Base-by-base conservation (phyloP, 2,888 invertebrate species). In the Drosophila stalkeri region DNA sequence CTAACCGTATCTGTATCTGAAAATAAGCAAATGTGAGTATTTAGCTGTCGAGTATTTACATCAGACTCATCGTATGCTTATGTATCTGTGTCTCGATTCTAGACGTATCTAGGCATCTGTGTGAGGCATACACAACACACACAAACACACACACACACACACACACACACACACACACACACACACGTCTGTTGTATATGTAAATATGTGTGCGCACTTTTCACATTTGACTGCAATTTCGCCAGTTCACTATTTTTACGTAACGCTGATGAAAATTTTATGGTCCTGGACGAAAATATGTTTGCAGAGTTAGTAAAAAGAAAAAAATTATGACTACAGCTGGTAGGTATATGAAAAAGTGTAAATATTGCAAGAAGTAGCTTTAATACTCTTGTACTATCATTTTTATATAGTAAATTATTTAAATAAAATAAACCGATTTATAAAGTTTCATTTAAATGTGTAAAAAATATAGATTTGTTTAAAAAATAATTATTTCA, bases 211-310 rank as follows among this genome's bases (percentile, higher is more conserved):
- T 52, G 62, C 43, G 49, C 66, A 65, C 51, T 78, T 81, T 68
- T 74, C 84, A 72, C 74, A 81, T 79, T 79, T 54, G 47, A 60
- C 59, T 86, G 85, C 80, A 89, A 79, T 84, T 80, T 82, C 46
- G 65, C 56, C 54, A 80, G 66, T 23, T 33, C 12, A 65, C 65
- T 47, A 72, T 69, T 85, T 51, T 85, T 84, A 79, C 89, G 80
- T 82, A 89, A 84, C 61, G 59, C 72, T 84, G 84, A 85, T 85
- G 88, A 85, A 85, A 85, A 85, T 82, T 85, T 67, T 64, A 65
- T 74, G 73, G 64, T 80, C 77, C 67, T 60, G 47, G 54, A 44
- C 23, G 23, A 52, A 63, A 77, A 76, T 33, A 16, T 14, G 35
- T 54, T 20, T 35, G 37, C 52, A 6, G 33, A 37, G 54, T 54